Evolutionary conservation across 2,113 vertebrate genomes (phyloP), one percentile per base, ranked within the genome.

Genomic region (Burhinus bistriatus): DNA sequence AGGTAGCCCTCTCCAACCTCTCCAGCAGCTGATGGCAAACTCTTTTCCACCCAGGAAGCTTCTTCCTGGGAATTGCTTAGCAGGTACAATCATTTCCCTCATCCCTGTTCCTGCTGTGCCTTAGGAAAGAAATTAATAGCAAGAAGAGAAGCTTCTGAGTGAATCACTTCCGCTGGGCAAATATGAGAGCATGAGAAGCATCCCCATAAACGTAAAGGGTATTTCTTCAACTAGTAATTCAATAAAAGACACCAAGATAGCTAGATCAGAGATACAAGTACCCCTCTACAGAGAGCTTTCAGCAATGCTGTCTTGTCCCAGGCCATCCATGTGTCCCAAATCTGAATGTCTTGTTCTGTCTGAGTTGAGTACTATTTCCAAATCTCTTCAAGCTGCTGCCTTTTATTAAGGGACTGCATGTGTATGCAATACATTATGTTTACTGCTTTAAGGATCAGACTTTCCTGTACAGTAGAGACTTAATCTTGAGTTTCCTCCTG

Each of bases 101-200:
- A 52, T 68, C 22, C 16, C 19, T 66, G 20, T 80, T 93, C 45
- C 59, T 88, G 5, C 38, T 34, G 42, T 88, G 71, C 85, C 55
- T 86, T 68, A 73, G 59, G 64, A 94, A 88, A 90, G 15, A 88
- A 68, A 75, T 69, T 70, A 82, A 83, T 30, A 82, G 18, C 36
- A 72, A 83, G 49, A 73, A 66, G 70, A 95, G 52, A 93, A 71
- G 59, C 42, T 89, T 90, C 59, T 86, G 64, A 83, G 55, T 44
- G 23, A 71, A 40, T 82, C 30, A 29, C 23, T 94, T 94, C 47
- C 0, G 0, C 55, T 87, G 65, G 30, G 57, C 80, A 75, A 82
- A 52, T 16, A 70, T 7, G 16, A 69, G 18, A 89, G 65, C 21
- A 22, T 78, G 51, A 85, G 79, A 44, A 81, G 30, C 59, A 68